Evolutionary conservation across 2,113 vertebrate genomes (phyloP), one percentile per base, ranked within the genome.

Genomic region (Marcusenius ussheri): DNA sequence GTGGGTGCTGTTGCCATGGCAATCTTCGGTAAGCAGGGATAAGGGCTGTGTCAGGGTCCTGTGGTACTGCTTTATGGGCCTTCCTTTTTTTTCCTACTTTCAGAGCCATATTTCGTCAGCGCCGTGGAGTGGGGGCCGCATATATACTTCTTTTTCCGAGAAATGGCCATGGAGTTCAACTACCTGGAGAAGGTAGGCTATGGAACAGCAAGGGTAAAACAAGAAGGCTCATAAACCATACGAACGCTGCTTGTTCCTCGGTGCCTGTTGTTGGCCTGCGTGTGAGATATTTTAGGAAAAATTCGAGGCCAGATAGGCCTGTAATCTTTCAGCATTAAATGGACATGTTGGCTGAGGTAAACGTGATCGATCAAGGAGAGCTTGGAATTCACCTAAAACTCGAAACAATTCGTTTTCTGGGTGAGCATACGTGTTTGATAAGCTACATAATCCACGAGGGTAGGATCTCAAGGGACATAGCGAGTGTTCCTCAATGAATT

Each of bases 131-230:
- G 98, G 97, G 97, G 95, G 19, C 95, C 96, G 90, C 98, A 99
- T 31, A 97, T 99, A 91, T 99, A 99, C 93, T 99, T 99, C 95
- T 99, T 99, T 96, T 99, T 99, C 96, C 94, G 98, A 91, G 98
- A 99, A 94, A 98, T 99, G 27, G 98, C 98, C 0, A 98, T 99
- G 97, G 98, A 99, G 93, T 99, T 98, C 92, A 99, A 97, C 94
- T 98, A 98, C 92, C 94, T 99, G 83, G 98, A 99, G 94, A 99
- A 99, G 98, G 98, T 99, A 89, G 92, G 8, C 3, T 45, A 5
- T 5, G 19, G 39, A 46, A 45, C 35, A 42, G 15, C 5, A 21
- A 19, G 17, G 4, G 70, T 7, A 2, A 77, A 77, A 77, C 8
- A 39, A 6, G 0, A 27, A 27, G 58, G 58, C 9, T 13, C n/a